Conservation (phyloP, 2,113 vertebrate genomes). For the Mirza zaza region DNA sequence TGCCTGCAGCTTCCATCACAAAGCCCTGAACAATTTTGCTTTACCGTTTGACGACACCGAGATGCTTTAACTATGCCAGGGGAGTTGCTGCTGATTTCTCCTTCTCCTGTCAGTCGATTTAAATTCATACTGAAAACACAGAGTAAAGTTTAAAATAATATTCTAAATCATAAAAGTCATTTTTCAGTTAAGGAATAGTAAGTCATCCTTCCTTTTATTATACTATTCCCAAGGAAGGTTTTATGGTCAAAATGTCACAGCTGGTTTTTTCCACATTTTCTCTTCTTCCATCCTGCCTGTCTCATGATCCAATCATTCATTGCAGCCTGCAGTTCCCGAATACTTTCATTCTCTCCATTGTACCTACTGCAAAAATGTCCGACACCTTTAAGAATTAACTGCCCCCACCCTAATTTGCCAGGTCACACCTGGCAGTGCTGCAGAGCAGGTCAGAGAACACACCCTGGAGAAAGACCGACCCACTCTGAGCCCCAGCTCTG, state of each 20-base stretch:
- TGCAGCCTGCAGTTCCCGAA: not conserved
- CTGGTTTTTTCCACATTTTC: not conserved
- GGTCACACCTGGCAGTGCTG: not conserved
- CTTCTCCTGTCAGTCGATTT: not conserved
- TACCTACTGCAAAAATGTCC: not conserved
- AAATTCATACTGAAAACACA: constrained; percentile 49
- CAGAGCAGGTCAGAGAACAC: not conserved
- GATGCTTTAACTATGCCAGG: not conserved
- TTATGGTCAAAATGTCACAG: constrained; percentile 21
- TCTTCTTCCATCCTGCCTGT: not conserved
- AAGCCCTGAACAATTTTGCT: not conserved
- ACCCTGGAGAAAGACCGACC: not conserved
- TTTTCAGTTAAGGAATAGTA: constrained; percentile 40
- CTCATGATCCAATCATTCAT: not conserved
- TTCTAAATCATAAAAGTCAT: constrained; percentile 35
- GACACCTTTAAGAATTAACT: not conserved
- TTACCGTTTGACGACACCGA: not conserved
- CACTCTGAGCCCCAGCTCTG: not conserved
- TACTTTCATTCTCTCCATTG: not conserved
- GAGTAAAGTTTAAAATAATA: constrained; percentile 48
- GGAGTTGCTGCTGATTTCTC: not conserved
- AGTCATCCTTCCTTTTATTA: constrained; percentile 49
- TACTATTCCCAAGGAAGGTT: not conserved
- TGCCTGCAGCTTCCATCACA: not conserved
- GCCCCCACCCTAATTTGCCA: not conserved